Evolutionary conservation across 2,113 vertebrate species (phyloP).

Genomic region (Ceyx margarethae): DNA sequence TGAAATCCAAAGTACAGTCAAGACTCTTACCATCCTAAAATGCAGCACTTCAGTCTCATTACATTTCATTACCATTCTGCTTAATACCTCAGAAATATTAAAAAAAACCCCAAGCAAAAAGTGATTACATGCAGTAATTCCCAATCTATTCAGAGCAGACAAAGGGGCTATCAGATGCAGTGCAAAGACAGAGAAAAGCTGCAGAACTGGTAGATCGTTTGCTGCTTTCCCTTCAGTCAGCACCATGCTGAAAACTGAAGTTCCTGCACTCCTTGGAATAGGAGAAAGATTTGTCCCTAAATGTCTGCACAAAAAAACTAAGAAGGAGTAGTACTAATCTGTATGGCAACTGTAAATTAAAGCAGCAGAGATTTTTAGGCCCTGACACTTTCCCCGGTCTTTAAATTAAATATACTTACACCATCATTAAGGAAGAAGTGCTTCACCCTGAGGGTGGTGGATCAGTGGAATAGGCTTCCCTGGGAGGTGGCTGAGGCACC

Average conservation of each 20-base stretch:
- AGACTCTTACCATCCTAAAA: background rate
- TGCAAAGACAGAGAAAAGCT: background rate
- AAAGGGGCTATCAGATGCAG: background rate
- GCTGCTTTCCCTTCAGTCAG: background rate
- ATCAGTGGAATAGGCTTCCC: too few relatives aligned
- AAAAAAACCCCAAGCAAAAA: background rate
- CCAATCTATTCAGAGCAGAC: background rate
- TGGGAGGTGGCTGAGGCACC: too few relatives aligned
- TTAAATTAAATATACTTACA: background rate
- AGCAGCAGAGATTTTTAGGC: background rate
- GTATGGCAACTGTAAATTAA: background rate
- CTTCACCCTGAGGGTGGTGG: too few relatives aligned
- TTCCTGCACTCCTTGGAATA: background rate
- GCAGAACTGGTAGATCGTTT: background rate
- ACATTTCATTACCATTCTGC: background rate
- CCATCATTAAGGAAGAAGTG: too few relatives aligned
- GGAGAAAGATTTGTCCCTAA: background rate
- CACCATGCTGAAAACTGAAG: background rate
- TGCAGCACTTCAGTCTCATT: background rate
- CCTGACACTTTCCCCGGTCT: background rate
- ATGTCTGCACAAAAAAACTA: background rate
- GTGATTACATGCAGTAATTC: background rate
- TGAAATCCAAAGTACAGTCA: background rate
- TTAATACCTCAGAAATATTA: background rate
- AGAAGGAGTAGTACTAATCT: background rate